These are phyloP conservation scores for Trematomus loennbergii DNA, from an alignment of 2,113 vertebrate genomes.

Conservation along the genomic window DNA sequence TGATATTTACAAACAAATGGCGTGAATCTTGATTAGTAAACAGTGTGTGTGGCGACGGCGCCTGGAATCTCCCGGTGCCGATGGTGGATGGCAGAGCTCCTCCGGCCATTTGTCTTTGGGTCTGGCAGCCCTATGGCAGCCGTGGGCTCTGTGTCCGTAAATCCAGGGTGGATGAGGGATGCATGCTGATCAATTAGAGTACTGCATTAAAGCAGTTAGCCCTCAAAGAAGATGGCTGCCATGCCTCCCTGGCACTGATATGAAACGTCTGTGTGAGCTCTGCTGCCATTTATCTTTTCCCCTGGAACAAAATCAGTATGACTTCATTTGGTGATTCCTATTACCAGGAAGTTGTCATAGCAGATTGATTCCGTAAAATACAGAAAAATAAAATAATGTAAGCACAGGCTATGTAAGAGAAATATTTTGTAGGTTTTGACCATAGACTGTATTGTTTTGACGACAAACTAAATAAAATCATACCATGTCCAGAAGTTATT, in stretches of 20 bases:
- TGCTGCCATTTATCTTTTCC: constrained; percentile 11
- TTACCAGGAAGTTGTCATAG: background rate
- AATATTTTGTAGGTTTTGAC: background rate
- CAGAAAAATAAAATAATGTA: background rate
- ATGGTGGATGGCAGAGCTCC: constrained; percentile 52
- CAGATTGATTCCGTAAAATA: background rate
- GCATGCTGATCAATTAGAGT: constrained; percentile 73
- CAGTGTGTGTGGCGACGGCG: constrained; percentile 25
- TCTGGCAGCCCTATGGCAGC: constrained; percentile 59
- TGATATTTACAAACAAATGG: constrained; percentile 46
- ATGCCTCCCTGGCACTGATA: constrained; percentile 23
- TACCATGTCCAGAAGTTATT: background rate
- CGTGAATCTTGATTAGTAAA: constrained; percentile 65
- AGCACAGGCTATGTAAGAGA: background rate
- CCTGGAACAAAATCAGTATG: background rate
- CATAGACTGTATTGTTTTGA: background rate
- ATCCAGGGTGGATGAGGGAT: constrained; percentile 60
- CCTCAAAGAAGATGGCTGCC: constrained; percentile 35
- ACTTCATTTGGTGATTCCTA: background rate
- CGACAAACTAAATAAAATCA: background rate
- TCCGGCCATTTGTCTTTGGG: constrained; percentile 58
- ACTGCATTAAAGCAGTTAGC: constrained; percentile 55
- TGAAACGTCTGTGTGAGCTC: constrained; percentile 18
- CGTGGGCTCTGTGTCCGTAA: constrained; percentile 46
- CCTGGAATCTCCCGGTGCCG: constrained; percentile 45